Evolutionary conservation across 1,140 invertebrate genomes (phyloP), one percentile per base, ranked within the genome.

Genomic region (Drosophila erecta): DNA sequence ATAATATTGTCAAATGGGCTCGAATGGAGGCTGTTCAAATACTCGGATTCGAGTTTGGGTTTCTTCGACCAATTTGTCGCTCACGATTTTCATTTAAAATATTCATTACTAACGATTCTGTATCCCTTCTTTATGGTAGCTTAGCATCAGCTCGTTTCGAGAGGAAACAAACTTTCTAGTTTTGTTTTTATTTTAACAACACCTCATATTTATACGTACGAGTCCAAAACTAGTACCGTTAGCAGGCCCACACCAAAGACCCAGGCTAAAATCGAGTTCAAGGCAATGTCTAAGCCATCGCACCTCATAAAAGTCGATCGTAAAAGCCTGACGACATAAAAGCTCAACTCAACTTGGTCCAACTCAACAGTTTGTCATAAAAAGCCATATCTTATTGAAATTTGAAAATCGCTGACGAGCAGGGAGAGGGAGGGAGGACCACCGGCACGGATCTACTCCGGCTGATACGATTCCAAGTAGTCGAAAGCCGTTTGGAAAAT

Each of bases 221-320:
- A 58, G 47, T 51, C 27, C 58, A 50, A 58, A 35, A 56, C 64
- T 40, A 77, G 75, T 89, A 73, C 83, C 84, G 83, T 87, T 87
- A 87, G 70, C 65, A 86, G 49, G 47, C 38, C 40, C 50, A 54
- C 47, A 66, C 30, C 27, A 20, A 56, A 69, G 37, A 55, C 47
- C 35, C 30, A 44, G 10, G 27, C 43, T 24, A 20, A 67, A 76
- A 80, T 77, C 58, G 72, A 84, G 84, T 80, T 87, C 84, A 87
- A 89, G 84, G 84, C 84, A 89, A 89, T 89, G 76, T 89, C 76
- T 57, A 89, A 89, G 84, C 83, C 84, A 89, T 87, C 84, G 84
- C 84, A 87, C 84, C 84, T 87, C 56, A 87, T 87, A 87, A 87
- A 87, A 87, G 44, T 56, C 58, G 71, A 79, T 73, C 83, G 72